Conservation (phyloP, 2,888 invertebrate species). For the Lysandra bellargus region DNA sequence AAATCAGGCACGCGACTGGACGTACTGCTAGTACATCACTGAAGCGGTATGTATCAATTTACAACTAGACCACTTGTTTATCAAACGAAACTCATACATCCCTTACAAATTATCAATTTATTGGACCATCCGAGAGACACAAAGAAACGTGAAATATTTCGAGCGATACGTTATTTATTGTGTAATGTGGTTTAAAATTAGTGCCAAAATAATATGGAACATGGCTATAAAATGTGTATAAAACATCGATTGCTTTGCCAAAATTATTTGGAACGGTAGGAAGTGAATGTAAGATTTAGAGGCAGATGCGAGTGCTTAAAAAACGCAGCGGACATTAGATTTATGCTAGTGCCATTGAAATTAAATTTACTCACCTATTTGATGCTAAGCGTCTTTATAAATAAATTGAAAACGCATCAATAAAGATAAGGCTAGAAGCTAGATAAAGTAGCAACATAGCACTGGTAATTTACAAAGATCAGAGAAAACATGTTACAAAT, state of each 20-base stretch:
- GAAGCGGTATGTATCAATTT: conserved; percentile 51
- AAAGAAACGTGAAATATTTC: conserved; percentile 17
- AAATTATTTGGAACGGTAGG: conserved; percentile 32
- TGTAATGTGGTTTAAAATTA: conserved; percentile 32
- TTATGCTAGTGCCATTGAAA: neutral
- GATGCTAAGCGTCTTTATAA: neutral
- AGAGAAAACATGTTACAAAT: neutral
- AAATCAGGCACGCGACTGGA: conserved; percentile 67
- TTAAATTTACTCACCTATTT: neutral
- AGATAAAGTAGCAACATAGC: neutral
- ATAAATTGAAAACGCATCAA: neutral
- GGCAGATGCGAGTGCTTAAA: conserved; percentile 23
- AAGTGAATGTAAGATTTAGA: conserved; percentile 32
- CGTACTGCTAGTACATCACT: conserved; percentile 52
- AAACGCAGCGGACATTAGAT: conserved; percentile 15
- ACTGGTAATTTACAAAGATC: neutral
- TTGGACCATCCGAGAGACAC: conserved; percentile 38
- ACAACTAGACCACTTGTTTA: conserved; percentile 57
- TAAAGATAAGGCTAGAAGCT: neutral
- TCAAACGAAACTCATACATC: conserved; percentile 58
- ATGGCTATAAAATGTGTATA: conserved; percentile 31
- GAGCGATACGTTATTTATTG: conserved; percentile 28
- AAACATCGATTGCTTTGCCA: conserved; percentile 35
- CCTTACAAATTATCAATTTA: conserved; percentile 62
- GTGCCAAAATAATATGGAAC: conserved; percentile 33